phyloP scores from a whole-genome alignment of 2,888 invertebrate species.

The Acleris emargana region DNA sequence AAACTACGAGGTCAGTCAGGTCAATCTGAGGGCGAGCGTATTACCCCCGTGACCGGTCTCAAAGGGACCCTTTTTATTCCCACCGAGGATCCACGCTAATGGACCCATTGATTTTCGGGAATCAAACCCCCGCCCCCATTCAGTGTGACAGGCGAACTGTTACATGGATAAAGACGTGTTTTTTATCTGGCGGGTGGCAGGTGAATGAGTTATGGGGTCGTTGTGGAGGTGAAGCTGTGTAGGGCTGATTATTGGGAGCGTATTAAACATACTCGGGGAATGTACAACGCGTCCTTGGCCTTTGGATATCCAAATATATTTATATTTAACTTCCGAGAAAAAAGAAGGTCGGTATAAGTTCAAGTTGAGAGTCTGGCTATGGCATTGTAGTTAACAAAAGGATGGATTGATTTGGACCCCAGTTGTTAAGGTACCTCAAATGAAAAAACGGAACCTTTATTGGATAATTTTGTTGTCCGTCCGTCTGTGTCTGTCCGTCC shows the following conservation, averaged over 20 bases:
- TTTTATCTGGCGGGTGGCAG: slow-evolving; percentile 25
- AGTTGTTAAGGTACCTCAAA: too few species aligned
- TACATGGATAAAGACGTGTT: slow-evolving; percentile 31
- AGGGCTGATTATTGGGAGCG: not conserved
- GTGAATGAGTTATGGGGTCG: slow-evolving; percentile 23
- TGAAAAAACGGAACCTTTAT: too few species aligned
- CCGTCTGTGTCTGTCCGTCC: too few species aligned
- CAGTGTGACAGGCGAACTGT: slow-evolving; percentile 49
- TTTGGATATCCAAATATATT: too few species aligned
- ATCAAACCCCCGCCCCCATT: slow-evolving; percentile 59
- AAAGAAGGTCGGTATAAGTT: too few species aligned
- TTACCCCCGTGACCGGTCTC: slow-evolving; percentile 71
- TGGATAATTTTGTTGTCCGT: too few species aligned
- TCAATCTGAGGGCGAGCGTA: slow-evolving; percentile 69
- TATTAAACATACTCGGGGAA: too few species aligned
- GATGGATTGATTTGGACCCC: too few species aligned
- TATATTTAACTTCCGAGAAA: too few species aligned
- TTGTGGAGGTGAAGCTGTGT: not conserved
- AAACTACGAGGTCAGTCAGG: slow-evolving; percentile 54
- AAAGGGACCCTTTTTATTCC: slow-evolving; percentile 58
- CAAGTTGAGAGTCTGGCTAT: too few species aligned
- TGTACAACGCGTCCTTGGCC: too few species aligned
- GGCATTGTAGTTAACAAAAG: too few species aligned
- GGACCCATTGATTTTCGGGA: slow-evolving; percentile 71
- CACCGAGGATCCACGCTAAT: slow-evolving; percentile 64